Percentiles rank a stretch among this genome's conserved stretches.
Conservation (phyloP, 2,113 vertebrate species). For the Pimephales promelas region DNA sequence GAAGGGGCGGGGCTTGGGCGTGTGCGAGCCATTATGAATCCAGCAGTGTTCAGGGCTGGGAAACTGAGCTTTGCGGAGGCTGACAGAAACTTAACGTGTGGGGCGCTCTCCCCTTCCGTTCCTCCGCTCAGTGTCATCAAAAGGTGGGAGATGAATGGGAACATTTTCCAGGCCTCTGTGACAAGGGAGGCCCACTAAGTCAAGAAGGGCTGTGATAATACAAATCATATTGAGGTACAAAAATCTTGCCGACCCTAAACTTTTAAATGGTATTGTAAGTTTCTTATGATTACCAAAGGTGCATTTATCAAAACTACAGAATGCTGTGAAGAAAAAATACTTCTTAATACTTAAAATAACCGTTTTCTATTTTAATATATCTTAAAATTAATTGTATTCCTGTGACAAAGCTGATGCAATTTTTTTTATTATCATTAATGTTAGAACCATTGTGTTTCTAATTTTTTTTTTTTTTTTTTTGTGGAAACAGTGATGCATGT, state of each 20-base stretch:
- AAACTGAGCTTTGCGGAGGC: slow-evolving; percentile 3
- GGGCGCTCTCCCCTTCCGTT: background rate
- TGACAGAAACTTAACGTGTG: slow-evolving; percentile 11
- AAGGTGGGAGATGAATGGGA: background rate
- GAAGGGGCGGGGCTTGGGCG: background rate
- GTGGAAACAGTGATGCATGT: background rate
- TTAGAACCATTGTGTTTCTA: background rate
- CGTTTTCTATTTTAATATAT: background rate
- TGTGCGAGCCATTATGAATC: slow-evolving; percentile 19
- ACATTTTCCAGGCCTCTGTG: background rate
- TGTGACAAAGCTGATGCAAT: background rate
- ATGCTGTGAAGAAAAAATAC: background rate
- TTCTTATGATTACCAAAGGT: no score
- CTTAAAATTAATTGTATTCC: background rate
- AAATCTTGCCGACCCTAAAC: background rate
- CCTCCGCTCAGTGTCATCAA: background rate
- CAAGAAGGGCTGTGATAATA: background rate
- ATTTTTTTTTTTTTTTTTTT: no score
- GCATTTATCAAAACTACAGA: background rate
- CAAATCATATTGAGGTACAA: background rate
- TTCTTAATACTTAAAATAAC: background rate
- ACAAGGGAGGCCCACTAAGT: background rate
- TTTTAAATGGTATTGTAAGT: no score
- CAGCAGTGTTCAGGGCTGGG: slow-evolving; percentile 23
- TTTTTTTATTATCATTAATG: no score